Evolutionary conservation across 2,113 vertebrate genomes (phyloP).

Genomic region (Cyrtonyx montezumae): DNA sequence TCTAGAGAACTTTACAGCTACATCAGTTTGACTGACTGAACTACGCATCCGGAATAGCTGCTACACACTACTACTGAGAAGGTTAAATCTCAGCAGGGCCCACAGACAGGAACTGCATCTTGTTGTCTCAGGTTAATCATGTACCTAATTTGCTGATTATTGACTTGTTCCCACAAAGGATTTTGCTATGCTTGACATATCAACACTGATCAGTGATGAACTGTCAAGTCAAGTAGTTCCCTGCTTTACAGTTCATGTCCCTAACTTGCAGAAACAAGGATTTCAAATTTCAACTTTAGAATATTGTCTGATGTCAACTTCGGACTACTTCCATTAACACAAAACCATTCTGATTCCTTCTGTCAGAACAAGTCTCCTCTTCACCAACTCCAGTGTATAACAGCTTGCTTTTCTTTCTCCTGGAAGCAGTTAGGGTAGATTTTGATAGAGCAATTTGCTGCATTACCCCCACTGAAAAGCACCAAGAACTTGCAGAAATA

Average conservation of each 20-base stretch:
- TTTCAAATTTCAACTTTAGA: slow-evolving; percentile 68
- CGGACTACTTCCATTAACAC: slow-evolving; percentile 38
- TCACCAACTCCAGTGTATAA: background rate
- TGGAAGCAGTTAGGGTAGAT: slow-evolving; percentile 6
- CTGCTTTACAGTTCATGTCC: slow-evolving; percentile 65
- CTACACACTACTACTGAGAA: slow-evolving; percentile 75
- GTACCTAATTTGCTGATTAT: slow-evolving; percentile 84
- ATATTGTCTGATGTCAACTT: slow-evolving; percentile 33
- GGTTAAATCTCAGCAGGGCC: slow-evolving; percentile 78
- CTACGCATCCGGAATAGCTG: slow-evolving; percentile 78
- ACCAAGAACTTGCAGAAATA: background rate
- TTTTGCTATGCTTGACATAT: slow-evolving; percentile 77
- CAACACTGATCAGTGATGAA: slow-evolving; percentile 73
- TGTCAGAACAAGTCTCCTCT: slow-evolving; percentile 29
- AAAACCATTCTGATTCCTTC: background rate
- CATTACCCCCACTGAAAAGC: background rate
- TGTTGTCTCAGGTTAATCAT: slow-evolving; percentile 82
- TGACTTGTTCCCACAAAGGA: slow-evolving; percentile 80
- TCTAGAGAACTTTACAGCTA: slow-evolving; percentile 48
- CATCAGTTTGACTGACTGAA: slow-evolving; percentile 74
- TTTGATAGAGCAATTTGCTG: background rate
- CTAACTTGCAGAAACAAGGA: slow-evolving; percentile 60
- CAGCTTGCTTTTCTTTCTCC: background rate
- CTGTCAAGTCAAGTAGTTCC: slow-evolving; percentile 72
- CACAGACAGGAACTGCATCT: slow-evolving; percentile 72